A percentile compares a stretch with the other conserved stretches of the same genome.
phyloP scores from a whole-genome alignment of 2,113 vertebrate species.

The Brachypteracias leptosomus region DNA sequence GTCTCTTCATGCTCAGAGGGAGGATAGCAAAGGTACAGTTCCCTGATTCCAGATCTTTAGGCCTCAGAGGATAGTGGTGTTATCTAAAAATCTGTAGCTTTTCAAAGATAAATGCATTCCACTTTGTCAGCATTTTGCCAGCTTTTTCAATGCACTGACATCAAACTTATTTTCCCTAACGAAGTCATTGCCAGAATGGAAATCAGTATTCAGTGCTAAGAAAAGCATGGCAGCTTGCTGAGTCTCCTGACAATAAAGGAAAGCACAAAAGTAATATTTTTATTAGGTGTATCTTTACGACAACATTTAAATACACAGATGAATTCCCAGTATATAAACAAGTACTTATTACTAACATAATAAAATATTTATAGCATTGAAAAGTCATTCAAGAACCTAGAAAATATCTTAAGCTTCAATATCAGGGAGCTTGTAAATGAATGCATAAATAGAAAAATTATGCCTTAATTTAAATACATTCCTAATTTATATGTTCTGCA shows the following conservation, averaged over 20 bases:
- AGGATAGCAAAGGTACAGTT: neutral
- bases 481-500: constrained; percentile 26
- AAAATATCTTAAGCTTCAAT: constrained; percentile 33
- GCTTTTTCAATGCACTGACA: neutral
- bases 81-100: constrained; percentile 1
- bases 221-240: constrained; percentile 28
- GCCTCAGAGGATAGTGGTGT: neutral
- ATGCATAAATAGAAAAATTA: constrained; percentile 54
- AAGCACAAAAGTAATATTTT: constrained; percentile 39
- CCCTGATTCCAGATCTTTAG: neutral
- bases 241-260: constrained; percentile 28
- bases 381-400: constrained; percentile 26
- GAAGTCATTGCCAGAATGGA: constrained; percentile 14
- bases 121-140: constrained; percentile 1
- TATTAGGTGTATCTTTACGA: constrained; percentile 47
- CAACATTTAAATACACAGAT: constrained; percentile 40
- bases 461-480: constrained; percentile 47
- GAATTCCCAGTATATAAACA: constrained; percentile 44
- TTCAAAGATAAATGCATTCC: neutral
- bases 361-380: constrained; percentile 48
- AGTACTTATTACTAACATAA: constrained; percentile 54
- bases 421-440: constrained; percentile 31
- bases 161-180: neutral
- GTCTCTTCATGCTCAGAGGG: neutral
- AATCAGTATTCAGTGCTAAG: constrained; percentile 35